Conservation (phyloP, 2,888 invertebrate genomes). For the Pharmacophagus antenor region DNA sequence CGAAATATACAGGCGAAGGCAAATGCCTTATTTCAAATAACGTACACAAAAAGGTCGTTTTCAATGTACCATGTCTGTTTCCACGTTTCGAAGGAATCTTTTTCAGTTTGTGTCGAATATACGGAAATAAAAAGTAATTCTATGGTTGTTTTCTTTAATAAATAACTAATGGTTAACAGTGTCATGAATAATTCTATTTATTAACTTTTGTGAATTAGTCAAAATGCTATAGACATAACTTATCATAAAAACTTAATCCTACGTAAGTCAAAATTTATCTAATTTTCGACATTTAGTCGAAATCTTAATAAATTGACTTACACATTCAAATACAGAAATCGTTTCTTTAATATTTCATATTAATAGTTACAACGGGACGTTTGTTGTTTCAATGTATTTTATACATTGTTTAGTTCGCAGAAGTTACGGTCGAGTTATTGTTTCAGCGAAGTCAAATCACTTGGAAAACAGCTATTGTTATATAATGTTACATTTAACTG, state of each 20-base stretch:
- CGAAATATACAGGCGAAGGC: conserved; percentile 18
- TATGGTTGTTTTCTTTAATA: conserved; percentile 13
- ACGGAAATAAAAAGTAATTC: conserved; percentile 12
- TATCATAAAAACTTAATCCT: background rate
- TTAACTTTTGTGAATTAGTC: too few relatives aligned
- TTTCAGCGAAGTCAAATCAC: conserved; percentile 21
- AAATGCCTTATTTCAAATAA: conserved; percentile 27
- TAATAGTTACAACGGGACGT: background rate
- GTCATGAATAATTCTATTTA: too few relatives aligned
- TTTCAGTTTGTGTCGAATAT: conserved; percentile 22
- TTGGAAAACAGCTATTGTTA: conserved; percentile 21
- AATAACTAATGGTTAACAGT: too few relatives aligned
- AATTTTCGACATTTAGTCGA: background rate
- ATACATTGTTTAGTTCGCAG: background rate
- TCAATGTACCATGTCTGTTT: conserved; percentile 21
- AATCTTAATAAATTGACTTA: too few relatives aligned
- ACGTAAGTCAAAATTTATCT: background rate
- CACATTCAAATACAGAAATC: too few relatives aligned
- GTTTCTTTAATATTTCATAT: background rate
- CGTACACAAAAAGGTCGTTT: conserved; percentile 27
- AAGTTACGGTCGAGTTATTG: conserved; percentile 16
- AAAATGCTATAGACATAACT: too few relatives aligned
- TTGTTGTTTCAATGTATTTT: background rate
- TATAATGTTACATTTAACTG: conserved; percentile 22
- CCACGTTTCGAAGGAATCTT: conserved; percentile 20